Evolutionary conservation across 2,888 invertebrate genomes (phyloP), one percentile per base, ranked within the genome.

Genomic region (Cephalotes varians): DNA sequence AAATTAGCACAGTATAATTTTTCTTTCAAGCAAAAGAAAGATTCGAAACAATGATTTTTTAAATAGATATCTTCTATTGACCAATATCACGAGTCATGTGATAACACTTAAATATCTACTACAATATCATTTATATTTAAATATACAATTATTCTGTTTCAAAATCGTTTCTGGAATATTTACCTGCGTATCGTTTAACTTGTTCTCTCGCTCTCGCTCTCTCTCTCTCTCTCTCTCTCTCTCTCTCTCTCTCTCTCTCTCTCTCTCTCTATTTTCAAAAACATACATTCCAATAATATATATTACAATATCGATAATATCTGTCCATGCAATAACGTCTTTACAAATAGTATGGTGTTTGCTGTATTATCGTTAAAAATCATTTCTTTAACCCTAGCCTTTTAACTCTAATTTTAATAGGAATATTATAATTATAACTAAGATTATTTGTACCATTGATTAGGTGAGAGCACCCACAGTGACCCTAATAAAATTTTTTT

Each of bases 351-450:
- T 54, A 69, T 60, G 62, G 79, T 84, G 84, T 81, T 83, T 69
- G 71, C 67, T 44, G 64, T 71, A 44, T 80, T 88, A 83, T 83
- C 60, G 34, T 89, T 87, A 88, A 85, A 87, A 84, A 84, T 89
- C 83, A 83, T 88, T 65, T 34, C 81, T 83, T 90, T 85, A 88
- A 85, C 79, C 84, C 87, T 91, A 91, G 81, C 86, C 84, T 89
- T 51, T 90, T 89, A 73, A 88, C 84, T 90, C 86, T 91, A 91
- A 87, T 85, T 89, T 91, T 84, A 90, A 93, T 94, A 94, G 93
- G 93, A 93, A 93, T 94, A 92, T 93, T 93, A 92, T 91, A 93
- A 92, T 93, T 93, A 93, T 92, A 93, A 91, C 93, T 94, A 94
- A 93, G 91, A 92, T 93, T 93, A 91, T 93, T 93, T 94, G 94